Conservation (phyloP, 2,113 vertebrate genomes). For the Cariama cristata region DNA sequence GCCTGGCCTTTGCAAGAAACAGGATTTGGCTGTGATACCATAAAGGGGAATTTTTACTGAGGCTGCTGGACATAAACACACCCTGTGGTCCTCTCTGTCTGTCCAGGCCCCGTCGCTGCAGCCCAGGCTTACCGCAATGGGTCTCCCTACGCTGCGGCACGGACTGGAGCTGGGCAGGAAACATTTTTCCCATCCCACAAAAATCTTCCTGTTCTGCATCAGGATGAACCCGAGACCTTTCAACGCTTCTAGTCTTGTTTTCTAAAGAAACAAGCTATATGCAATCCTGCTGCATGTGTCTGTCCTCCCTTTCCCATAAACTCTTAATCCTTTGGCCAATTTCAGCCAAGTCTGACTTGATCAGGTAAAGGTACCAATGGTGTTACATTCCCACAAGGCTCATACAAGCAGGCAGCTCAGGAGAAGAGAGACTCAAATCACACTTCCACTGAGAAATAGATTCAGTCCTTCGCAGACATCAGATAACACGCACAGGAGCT, state of each 20-base stretch:
- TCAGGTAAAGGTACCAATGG: background rate
- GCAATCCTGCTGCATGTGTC: background rate
- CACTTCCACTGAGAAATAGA: accelerated
- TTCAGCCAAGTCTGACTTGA: background rate
- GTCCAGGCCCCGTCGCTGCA: background rate
- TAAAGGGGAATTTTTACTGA: background rate
- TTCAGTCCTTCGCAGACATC: background rate
- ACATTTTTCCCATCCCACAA: background rate
- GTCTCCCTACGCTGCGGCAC: background rate
- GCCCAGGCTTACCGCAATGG: background rate
- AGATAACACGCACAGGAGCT: accelerated
- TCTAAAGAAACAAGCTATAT: background rate
- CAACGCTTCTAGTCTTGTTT: background rate
- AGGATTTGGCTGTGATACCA: background rate
- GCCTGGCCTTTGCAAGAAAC: background rate
- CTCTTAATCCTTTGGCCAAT: background rate
- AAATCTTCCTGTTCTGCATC: background rate
- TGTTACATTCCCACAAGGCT: background rate
- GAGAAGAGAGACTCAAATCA: background rate
- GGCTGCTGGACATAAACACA: background rate
- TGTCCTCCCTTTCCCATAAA: background rate
- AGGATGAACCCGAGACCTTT: background rate
- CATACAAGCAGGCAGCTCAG: background rate
- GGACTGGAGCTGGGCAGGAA: background rate
- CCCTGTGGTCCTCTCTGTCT: background rate